Conservation (phyloP, 1,140 invertebrate species). For the Trichoplusia ni region DNA sequence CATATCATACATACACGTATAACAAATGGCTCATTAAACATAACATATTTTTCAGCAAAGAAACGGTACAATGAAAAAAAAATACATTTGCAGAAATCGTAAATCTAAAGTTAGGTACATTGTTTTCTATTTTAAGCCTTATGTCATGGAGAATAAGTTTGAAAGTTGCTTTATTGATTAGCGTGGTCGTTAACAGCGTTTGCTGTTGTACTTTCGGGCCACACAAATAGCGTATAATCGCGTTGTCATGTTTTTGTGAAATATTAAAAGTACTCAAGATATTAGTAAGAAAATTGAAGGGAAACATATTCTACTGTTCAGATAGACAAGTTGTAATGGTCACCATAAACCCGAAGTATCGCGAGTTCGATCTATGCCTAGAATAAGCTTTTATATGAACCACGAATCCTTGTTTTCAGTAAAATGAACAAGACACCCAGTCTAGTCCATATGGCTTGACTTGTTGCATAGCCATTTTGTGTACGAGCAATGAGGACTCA, state of each 20-base stretch:
- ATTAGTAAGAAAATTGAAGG: no score
- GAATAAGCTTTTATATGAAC: no score
- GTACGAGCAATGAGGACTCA: no score
- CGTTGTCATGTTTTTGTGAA: background rate
- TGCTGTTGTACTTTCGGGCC: slow-evolving; percentile 28
- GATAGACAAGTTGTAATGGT: no score
- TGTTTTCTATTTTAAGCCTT: slow-evolving; percentile 28
- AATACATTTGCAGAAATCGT: slow-evolving; percentile 60
- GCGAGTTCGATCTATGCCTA: no score
- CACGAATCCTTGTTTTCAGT: no score
- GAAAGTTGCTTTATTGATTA: slow-evolving; percentile 21
- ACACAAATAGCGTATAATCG: background rate
- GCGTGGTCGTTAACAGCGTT: slow-evolving; percentile 56
- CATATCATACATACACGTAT: slow-evolving; percentile 25
- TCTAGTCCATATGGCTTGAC: no score
- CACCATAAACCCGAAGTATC: no score
- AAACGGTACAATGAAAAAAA: slow-evolving; percentile 55
- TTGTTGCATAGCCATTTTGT: no score
- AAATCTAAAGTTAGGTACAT: slow-evolving; percentile 48
- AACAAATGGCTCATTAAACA: slow-evolving; percentile 62
- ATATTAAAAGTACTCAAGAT: background rate
- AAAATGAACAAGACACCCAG: no score
- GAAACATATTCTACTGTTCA: no score
- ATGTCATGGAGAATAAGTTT: slow-evolving; percentile 20
- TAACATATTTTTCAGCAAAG: slow-evolving; percentile 45